Percentiles rank a stretch among this genome's conserved stretches.
Conservation (phyloP, 1,140 invertebrate genomes). For the Ostrea edulis region DNA sequence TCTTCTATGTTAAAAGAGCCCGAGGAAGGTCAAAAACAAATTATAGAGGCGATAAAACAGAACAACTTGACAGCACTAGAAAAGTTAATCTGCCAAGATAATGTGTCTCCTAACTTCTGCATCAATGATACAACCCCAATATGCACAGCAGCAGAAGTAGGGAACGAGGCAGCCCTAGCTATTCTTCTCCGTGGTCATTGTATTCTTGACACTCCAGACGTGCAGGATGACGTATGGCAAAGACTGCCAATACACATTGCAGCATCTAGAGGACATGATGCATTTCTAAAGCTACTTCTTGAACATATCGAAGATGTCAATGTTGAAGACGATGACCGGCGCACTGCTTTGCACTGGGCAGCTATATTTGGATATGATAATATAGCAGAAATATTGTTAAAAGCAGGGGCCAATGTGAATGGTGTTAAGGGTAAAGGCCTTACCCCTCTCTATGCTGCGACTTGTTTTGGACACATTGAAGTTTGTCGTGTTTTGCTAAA, state of each 20-base stretch:
- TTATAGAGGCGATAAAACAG: conserved; percentile 60
- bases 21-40: background rate
- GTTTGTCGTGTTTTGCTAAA: conserved; percentile 64
- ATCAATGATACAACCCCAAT: conserved; percentile 60
- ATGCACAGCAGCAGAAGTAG: conserved; percentile 60
- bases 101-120: conserved; percentile 66
- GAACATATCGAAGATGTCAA: conserved; percentile 68
- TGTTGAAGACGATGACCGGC: conserved; percentile 68
- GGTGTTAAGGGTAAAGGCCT: conserved; percentile 72
- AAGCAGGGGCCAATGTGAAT: conserved; percentile 68
- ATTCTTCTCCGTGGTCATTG: conserved; percentile 62
- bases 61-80: conserved; percentile 58
- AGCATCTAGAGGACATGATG: conserved; percentile 66
- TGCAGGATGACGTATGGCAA: conserved; percentile 64
- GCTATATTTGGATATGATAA: conserved; percentile 68
- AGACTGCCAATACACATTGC: conserved; percentile 74
- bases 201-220: conserved; percentile 57
- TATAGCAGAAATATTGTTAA: conserved; percentile 66
- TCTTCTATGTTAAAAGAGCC: too few relatives aligned
- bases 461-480: conserved; percentile 69
- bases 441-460: conserved; percentile 71
- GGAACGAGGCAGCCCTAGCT: conserved; percentile 59
- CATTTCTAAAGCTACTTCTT: conserved; percentile 64
- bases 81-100: conserved; percentile 52
- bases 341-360: conserved; percentile 75